Base-by-base conservation (phyloP, 2,888 invertebrate species). In the Mimachlamys varia region DNA sequence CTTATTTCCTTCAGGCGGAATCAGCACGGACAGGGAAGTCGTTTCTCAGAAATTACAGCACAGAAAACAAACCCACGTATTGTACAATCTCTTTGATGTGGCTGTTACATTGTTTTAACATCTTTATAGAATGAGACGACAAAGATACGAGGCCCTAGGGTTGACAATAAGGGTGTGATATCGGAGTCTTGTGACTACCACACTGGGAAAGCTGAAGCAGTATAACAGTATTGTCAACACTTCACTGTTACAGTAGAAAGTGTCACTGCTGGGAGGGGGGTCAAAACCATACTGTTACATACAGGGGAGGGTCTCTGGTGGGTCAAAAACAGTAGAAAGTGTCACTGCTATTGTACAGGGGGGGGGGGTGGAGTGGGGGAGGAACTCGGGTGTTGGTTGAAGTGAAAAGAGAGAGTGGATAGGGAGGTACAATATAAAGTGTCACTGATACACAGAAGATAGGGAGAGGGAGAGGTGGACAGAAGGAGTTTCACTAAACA, bases 11-110 rank as follows among this genome's bases (percentile, higher is more conserved):
- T 76, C 33, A 76, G 76, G 76, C 76, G 4, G 76, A 27, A 76
- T 76, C 17, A 10, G n/a, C 12, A 33, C n/a, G 22, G 22, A 62
- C 62, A 62, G 44, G 44, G 44, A 44, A 44, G 17, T 76, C 76
- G 33, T 33, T 76, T 76, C 76, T 33, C 33, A 33, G 76, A 22
- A 33, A 76, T 33, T 19, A 58, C n/a, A 27, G 22, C 44, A 44
- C 44, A 44, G 4, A 44, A 76, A 76, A 76, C 76, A 76, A 76
- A 58, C n/a, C 58, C 58, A 58, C 15, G 53, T 53, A 19, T 17
- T 62, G 62, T 62, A n/a, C n/a, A n/a, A 22, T 62, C 76, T 58
- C 76, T 76, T 76, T 76, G 76, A 76, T 76, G 76, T 76, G 76
- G 76, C 33, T 1, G 27, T 27, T 33, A 27, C 76, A 76, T 76